phyloP scores from a whole-genome alignment of 2,888 invertebrate genomes.

The Macaria liturata region DNA sequence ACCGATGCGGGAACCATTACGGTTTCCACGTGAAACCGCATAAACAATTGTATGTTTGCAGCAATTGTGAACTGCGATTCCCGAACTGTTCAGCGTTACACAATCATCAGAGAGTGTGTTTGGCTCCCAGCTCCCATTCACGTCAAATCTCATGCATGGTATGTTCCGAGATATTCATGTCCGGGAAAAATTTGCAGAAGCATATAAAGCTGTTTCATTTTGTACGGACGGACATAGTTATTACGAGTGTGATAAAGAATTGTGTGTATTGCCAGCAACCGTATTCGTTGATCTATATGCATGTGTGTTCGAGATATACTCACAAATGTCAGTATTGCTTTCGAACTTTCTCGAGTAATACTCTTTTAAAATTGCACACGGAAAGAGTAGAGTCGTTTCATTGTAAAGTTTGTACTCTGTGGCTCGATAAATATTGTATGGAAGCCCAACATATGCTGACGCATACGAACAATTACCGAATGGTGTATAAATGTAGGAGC shows the following conservation, averaged over 20 bases:
- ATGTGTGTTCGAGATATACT: slow-evolving; percentile 35
- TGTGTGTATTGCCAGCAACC: slow-evolving; percentile 30
- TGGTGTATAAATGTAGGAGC: slow-evolving; percentile 40
- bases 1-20: slow-evolving; percentile 43
- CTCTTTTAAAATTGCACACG: neutral
- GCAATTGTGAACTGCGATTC: slow-evolving; percentile 30
- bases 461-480: slow-evolving; percentile 42
- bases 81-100: slow-evolving; percentile 33
- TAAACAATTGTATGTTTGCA: slow-evolving; percentile 33
- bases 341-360: slow-evolving; percentile 33
- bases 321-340: slow-evolving; percentile 31
- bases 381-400: too few relatives aligned
- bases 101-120: slow-evolving; percentile 15
- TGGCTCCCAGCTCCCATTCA: neutral
- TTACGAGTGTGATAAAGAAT: neutral
- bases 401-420: slow-evolving; percentile 42
- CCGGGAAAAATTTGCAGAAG: accelerated
- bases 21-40: slow-evolving; percentile 1
- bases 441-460: slow-evolving; percentile 44
- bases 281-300: slow-evolving; percentile 22
- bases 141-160: neutral
- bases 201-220: slow-evolving; percentile 43
- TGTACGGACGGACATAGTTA: slow-evolving; percentile 49
- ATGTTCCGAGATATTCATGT: neutral
- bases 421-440: slow-evolving; percentile 38